A percentile compares a stretch with the other conserved stretches of the same genome.
Evolutionary conservation across 2,113 vertebrate species (phyloP).

Genomic region (Gorsachius goisagi): DNA sequence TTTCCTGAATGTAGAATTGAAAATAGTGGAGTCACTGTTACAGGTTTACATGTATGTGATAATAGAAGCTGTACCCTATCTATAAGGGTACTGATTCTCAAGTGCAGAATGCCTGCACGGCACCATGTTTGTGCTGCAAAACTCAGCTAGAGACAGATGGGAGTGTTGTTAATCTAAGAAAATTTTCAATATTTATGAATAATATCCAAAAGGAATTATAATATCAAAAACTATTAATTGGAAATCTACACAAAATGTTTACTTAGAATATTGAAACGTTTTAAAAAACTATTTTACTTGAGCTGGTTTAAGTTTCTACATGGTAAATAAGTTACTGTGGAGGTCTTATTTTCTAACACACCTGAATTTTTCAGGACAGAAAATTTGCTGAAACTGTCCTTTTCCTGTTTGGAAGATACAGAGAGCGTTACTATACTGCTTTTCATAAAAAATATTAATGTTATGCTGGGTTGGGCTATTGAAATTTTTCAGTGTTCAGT

Average conservation of each 20-base stretch:
- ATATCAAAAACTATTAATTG: neutral
- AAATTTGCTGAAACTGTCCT: neutral
- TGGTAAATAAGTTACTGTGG: neutral
- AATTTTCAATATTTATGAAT: neutral
- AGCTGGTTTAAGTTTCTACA: neutral
- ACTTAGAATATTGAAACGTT: neutral
- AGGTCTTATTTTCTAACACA: neutral
- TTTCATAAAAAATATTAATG: neutral
- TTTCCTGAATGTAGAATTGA: neutral
- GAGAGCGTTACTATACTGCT: neutral
- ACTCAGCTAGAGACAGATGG: neutral
- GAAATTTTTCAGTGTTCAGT: conserved; percentile 50
- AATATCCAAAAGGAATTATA: neutral
- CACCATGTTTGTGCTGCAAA: neutral
- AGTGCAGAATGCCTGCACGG: neutral
- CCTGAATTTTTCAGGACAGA: neutral
- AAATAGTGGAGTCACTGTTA: neutral
- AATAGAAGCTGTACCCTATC: neutral
- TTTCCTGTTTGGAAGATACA: neutral
- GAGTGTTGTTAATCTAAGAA: neutral
- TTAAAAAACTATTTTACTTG: neutral
- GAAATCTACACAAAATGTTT: neutral
- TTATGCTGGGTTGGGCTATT: conserved; percentile 11
- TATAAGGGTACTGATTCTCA: neutral
- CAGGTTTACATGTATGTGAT: neutral